Percentiles rank a stretch among this genome's conserved stretches.
phyloP scores from a whole-genome alignment of 1,140 invertebrate genomes.

The Anthonomus grandis region DNA sequence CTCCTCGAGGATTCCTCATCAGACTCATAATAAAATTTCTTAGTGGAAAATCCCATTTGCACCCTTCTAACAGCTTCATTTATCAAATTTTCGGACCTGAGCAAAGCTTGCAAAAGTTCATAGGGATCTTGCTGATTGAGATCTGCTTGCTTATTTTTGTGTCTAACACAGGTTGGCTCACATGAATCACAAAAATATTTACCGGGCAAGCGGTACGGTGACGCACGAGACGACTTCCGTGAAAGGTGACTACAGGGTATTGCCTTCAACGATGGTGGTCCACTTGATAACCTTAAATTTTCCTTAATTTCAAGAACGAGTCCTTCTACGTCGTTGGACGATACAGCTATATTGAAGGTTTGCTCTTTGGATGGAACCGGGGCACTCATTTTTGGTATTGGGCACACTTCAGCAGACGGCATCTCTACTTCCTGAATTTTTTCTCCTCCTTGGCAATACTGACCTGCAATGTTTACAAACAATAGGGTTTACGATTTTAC shows the following conservation, averaged over 20 bases:
- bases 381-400: constrained; percentile 26
- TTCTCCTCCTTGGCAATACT: constrained; percentile 18
- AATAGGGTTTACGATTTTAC: constrained; percentile 7
- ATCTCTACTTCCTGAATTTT: constrained; percentile 28
- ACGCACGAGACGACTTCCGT: constrained; percentile 52
- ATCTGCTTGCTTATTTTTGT: constrained; percentile 41
- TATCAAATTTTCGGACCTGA: constrained; percentile 64
- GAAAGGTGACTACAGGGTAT: constrained; percentile 41
- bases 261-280: constrained; percentile 43
- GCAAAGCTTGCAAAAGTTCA: constrained; percentile 61
- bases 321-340: constrained; percentile 55
- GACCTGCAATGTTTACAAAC: constrained; percentile 27
- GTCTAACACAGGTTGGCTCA: constrained; percentile 46
- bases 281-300: constrained; percentile 60
- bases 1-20: constrained; percentile 49
- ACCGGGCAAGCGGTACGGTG: constrained; percentile 58
- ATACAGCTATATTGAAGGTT: constrained; percentile 37
- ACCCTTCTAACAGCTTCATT: constrained; percentile 68
- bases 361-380: constrained; percentile 29
- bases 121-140: constrained; percentile 59
- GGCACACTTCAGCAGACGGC: constrained; percentile 45
- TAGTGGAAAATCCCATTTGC: constrained; percentile 52
- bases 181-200: constrained; percentile 49
- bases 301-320: constrained; percentile 68
- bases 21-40: constrained; percentile 53